phyloP scores from a whole-genome alignment of 1,140 invertebrate species.

The Trichonephila clavipes region DNA sequence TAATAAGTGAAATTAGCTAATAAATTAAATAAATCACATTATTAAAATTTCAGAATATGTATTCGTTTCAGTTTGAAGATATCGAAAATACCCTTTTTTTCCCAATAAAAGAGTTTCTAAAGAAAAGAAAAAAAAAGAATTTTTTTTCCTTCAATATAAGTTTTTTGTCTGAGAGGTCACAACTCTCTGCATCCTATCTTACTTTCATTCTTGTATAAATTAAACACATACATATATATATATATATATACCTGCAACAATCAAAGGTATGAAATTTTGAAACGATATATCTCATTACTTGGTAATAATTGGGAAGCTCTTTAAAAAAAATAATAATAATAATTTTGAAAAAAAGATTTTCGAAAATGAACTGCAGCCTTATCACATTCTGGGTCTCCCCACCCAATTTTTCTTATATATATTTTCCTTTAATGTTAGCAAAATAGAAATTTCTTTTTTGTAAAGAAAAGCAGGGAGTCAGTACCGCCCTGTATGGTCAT shows the following conservation, averaged over 20 bases:
- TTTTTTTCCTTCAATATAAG: not conserved
- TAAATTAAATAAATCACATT: too few species aligned
- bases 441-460: conserved; percentile 57
- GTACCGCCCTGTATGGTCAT: conserved; percentile 52
- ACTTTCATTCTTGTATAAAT: conserved; percentile 16
- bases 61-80: not conserved
- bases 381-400: conserved; percentile 37
- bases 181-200: not conserved
- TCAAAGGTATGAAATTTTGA: conserved; percentile 61
- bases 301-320: not conserved
- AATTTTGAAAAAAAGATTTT: not conserved
- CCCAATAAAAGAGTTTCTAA: not conserved
- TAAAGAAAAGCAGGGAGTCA: conserved; percentile 47
- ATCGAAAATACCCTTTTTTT: not conserved
- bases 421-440: not conserved
- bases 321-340: not conserved
- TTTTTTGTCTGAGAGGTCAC: not conserved
- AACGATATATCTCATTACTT: conserved; percentile 40
- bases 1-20: too few species aligned
- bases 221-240: not conserved
- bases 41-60: too few species aligned
- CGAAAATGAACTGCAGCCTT: not conserved
- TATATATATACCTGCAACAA: conserved; percentile 14
- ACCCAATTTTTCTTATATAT: conserved; percentile 25
- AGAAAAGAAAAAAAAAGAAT: not conserved